phyloP scores from a whole-genome alignment of 2,888 invertebrate species.

The Subacronicta megacephala region DNA sequence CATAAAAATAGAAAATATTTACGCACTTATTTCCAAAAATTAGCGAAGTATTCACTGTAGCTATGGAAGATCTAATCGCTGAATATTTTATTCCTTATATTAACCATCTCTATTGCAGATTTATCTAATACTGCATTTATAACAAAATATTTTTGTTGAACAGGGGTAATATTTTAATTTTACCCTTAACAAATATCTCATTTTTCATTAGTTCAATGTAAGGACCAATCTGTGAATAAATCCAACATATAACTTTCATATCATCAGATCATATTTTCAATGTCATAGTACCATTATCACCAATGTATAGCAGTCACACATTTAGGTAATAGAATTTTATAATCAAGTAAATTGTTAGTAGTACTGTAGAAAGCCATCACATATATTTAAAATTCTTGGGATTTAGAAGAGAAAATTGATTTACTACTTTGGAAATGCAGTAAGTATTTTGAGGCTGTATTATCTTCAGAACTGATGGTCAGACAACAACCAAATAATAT shows the following conservation, averaged over 20 bases:
- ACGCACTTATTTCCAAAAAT: neutral
- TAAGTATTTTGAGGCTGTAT: too few species aligned
- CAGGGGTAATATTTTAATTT: conserved; percentile 42
- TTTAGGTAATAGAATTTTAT: conserved; percentile 67
- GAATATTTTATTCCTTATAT: neutral
- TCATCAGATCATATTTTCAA: conserved; percentile 70
- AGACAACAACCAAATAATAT: too few species aligned
- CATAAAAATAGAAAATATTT: conserved; percentile 18
- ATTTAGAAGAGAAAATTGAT: conserved; percentile 18
- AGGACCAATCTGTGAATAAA: conserved; percentile 82
- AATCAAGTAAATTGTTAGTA: conserved; percentile 58
- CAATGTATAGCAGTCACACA: conserved; percentile 57
- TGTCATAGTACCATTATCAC: conserved; percentile 55
- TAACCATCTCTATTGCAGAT: too few species aligned
- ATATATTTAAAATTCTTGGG: conserved; percentile 25
- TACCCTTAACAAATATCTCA: conserved; percentile 46
- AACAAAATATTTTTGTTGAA: conserved; percentile 16
- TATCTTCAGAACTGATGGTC: too few species aligned
- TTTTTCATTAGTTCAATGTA: conserved; percentile 71
- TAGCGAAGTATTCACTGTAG: too few species aligned
- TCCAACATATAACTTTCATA: conserved; percentile 73
- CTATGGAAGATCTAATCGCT: neutral
- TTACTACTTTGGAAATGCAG: too few species aligned
- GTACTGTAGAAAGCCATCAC: conserved; percentile 41
- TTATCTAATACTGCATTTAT: neutral